Conservation (phyloP, 2,113 vertebrate genomes). For the cat (Felis catus) region F.catus_Fca126_mat1.0 CM031414.1:127633501-127634000, state of each 20-base stretch:
- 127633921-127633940: background rate
- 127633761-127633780: too few relatives aligned
- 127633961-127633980: background rate
- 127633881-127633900: background rate
- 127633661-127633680: rapidly evolving
- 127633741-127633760: background rate
- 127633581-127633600: too few relatives aligned
- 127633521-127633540: background rate
- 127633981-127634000: background rate
- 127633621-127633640: background rate
- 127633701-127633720: background rate
- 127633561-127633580: too few relatives aligned
- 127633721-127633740: rapidly evolving
- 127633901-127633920: background rate
- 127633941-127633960: background rate
- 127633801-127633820: background rate
- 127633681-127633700: background rate
- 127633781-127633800: background rate
- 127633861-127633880: rapidly evolving
- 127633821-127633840: too few relatives aligned
- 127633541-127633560: background rate
- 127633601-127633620: background rate
- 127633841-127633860: rapidly evolving
- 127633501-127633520: background rate
- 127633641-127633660: too few relatives aligned